Evolutionary conservation across 2,113 vertebrate genomes (phyloP).

Genomic region (Apus apus): DNA sequence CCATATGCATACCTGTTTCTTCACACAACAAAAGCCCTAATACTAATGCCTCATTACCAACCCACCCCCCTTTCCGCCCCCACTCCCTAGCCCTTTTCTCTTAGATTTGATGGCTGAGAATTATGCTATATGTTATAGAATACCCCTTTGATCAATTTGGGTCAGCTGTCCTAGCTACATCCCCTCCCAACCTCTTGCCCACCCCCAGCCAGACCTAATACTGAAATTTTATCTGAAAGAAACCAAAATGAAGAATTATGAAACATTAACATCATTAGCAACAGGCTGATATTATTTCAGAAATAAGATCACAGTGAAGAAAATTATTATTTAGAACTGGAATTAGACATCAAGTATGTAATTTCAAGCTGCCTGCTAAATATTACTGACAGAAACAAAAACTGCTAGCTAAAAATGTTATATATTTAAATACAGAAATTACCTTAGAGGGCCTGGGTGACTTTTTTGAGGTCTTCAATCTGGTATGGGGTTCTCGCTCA

Average conservation of each 20-base stretch:
- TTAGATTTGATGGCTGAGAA: neutral
- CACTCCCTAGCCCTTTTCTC: neutral
- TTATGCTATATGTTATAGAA: neutral
- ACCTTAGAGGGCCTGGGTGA: neutral
- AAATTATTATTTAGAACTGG: neutral
- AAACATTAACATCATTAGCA: neutral
- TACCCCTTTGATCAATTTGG: neutral
- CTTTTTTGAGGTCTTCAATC: neutral
- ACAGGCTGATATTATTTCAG: neutral
- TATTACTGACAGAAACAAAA: neutral
- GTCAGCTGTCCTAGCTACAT: neutral
- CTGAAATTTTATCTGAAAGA: neutral
- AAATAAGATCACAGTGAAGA: neutral
- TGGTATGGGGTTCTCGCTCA: neutral
- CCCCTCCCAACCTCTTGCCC: neutral
- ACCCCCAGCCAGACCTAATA: neutral
- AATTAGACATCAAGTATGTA: neutral
- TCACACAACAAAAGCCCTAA: neutral
- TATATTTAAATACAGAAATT: neutral
- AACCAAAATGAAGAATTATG: neutral
- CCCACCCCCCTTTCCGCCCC: too few species aligned
- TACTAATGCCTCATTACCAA: too few species aligned
- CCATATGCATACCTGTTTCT: accelerated
- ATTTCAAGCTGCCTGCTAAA: neutral
- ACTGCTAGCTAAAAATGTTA: neutral